phyloP scores from a whole-genome alignment of 2,888 invertebrate species.

The Epinotia brunnichana region DNA sequence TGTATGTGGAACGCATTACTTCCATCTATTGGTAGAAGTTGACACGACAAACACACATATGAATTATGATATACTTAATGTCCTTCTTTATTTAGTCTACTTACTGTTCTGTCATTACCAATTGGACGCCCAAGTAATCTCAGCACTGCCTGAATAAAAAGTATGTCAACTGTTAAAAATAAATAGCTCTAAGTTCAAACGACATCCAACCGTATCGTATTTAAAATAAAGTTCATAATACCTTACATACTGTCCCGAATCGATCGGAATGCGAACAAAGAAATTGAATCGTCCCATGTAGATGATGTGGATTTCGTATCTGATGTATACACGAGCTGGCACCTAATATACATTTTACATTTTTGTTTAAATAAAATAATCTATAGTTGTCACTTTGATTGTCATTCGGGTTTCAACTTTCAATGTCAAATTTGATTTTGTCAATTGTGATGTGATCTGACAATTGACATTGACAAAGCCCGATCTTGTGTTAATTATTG shows the following conservation, averaged over 20 bases:
- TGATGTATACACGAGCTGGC: slow-evolving; percentile 7
- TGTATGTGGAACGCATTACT: too few species aligned
- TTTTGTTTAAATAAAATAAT: slow-evolving; percentile 12
- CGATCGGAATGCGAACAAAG: neutral
- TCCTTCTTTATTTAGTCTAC: too few species aligned
- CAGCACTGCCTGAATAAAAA: slow-evolving; percentile 2
- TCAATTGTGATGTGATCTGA: slow-evolving; percentile 12
- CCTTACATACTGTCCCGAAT: neutral
- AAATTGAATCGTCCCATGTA: neutral
- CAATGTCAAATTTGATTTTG: slow-evolving; percentile 33
- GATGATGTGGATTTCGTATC: neutral
- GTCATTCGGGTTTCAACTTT: slow-evolving; percentile 10
- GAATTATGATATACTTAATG: too few species aligned
- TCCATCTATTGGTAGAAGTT: too few species aligned
- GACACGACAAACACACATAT: too few species aligned
- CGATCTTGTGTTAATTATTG: neutral
- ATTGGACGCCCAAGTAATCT: too few species aligned
- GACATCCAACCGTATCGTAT: neutral
- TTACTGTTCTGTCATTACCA: too few species aligned
- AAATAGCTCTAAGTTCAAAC: neutral
- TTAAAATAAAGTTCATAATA: neutral
- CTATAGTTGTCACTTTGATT: neutral
- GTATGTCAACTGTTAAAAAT: slow-evolving; percentile 22
- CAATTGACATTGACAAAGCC: slow-evolving; percentile 37
- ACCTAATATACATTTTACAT: neutral